Evolutionary conservation across 2,888 invertebrate species (phyloP), one percentile per base, ranked within the genome.

Genomic region (Cosmopolites sordidus): DNA sequence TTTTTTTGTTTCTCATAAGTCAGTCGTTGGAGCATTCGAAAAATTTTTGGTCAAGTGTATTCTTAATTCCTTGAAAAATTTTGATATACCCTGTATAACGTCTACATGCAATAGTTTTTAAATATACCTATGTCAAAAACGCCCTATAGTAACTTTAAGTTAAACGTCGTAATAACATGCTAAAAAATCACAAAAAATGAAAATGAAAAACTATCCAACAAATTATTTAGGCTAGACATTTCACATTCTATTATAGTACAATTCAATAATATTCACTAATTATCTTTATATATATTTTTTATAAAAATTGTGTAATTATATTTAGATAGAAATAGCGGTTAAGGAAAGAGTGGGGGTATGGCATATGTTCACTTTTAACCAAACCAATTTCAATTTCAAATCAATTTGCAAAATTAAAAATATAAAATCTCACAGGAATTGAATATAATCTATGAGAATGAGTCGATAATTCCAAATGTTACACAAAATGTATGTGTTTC

Each of bases 61-160:
- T 12, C n/a, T 11, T 9, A 33, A 12, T 33, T 12, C 12, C 33
- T 33, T 33, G 11, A 33, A 4, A 9, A 33, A 9, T 33, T 33
- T 33, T 33, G 33, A 33, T 33, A 33, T 33, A 33, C 33, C 33
- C 33, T 33, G 33, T 33, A 33, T 33, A 33, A 33, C 11, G n/a
- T 33, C 33, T 33, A 33, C 33, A 33, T 33, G n/a, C n/a, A 33
- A 9, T 11, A 11, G 33, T 11, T 33, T 33, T 12, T 12, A n/a
- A n/a, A n/a, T n/a, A n/a, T n/a, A n/a, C n/a, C n/a, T n/a, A n/a
- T 11, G 33, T 33, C 11, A 33, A 33, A 33, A 9, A 33, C 11
- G n/a, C 22, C 22, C 22, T 22, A 22, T 22, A 22, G 33, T 33
- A 9, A 12, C 11, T 33, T n/a, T n/a, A n/a, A n/a, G n/a, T n/a